Percentiles rank a stretch among this genome's conserved stretches.
phyloP scores from a whole-genome alignment of 2,113 vertebrate genomes.

The Rostratula benghalensis region DNA sequence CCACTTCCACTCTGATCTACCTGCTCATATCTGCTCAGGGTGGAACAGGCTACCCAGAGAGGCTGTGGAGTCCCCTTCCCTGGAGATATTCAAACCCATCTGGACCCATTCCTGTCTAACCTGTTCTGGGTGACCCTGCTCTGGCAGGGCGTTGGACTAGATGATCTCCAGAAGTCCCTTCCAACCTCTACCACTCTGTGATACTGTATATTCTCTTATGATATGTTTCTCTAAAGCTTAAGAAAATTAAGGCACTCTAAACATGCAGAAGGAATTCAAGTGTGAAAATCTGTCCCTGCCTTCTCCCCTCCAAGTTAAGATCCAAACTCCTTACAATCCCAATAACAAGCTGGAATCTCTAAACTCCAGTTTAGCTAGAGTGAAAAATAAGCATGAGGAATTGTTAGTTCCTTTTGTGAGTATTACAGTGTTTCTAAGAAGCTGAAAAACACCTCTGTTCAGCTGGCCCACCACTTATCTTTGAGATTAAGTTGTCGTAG shows the following conservation, averaged over 20 bases:
- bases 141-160: background rate
- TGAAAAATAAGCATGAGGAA: background rate
- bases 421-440: background rate
- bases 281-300: background rate
- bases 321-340: background rate
- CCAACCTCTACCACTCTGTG: background rate
- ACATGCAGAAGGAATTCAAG: background rate
- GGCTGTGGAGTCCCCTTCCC: background rate
- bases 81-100: background rate
- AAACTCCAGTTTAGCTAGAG: background rate
- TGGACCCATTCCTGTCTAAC: background rate
- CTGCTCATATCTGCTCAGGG: background rate
- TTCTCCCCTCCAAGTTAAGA: background rate
- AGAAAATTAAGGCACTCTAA: background rate
- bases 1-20: background rate
- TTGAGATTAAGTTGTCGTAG: background rate
- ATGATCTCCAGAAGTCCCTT: background rate
- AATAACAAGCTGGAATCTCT: background rate
- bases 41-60: background rate
- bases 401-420: background rate
- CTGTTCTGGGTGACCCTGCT: background rate
- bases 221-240: background rate
- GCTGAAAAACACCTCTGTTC: background rate
- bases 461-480: background rate
- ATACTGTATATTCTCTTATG: background rate